Evolutionary conservation across 2,888 invertebrate species (phyloP).

Genomic region (Xestia xanthographa): DNA sequence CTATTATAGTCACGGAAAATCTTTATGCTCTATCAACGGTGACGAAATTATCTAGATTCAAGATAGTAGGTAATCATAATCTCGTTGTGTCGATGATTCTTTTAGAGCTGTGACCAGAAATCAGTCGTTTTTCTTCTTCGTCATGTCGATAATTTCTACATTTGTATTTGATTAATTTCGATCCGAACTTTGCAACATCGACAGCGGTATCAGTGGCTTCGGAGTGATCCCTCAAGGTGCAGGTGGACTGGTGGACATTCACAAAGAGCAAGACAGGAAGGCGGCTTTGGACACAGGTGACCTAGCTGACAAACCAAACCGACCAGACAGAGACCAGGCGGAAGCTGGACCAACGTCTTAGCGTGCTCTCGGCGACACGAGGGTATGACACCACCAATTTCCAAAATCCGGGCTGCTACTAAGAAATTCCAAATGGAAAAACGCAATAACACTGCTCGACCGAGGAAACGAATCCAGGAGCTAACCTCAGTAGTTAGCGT

Average conservation of each 20-base stretch:
- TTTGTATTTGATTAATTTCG: not conserved
- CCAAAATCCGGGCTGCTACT: not conserved
- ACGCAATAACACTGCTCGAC: not conserved
- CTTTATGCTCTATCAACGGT: conserved; percentile 39
- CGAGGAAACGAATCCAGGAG: not conserved
- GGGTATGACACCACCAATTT: not conserved
- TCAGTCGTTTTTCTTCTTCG: not conserved
- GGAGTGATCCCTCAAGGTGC: not conserved
- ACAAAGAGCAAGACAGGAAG: not conserved
- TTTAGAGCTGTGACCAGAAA: not conserved
- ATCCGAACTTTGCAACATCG: not conserved
- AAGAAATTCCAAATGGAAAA: not conserved
- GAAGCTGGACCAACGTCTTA: not conserved
- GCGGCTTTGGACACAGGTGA: not conserved
- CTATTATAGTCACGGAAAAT: conserved; percentile 49
- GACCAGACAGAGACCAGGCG: not conserved
- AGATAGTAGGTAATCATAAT: conserved; percentile 6
- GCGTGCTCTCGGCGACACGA: not conserved
- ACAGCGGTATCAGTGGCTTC: not conserved
- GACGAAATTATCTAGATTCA: conserved; percentile 20
- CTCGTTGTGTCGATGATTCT: not conserved
- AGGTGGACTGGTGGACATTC: not conserved
- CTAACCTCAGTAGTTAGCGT: not conserved
- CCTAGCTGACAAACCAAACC: not conserved
- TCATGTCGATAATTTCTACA: not conserved